Base-by-base conservation (phyloP, 2,113 vertebrate genomes). In the Albula glossodonta region DNA sequence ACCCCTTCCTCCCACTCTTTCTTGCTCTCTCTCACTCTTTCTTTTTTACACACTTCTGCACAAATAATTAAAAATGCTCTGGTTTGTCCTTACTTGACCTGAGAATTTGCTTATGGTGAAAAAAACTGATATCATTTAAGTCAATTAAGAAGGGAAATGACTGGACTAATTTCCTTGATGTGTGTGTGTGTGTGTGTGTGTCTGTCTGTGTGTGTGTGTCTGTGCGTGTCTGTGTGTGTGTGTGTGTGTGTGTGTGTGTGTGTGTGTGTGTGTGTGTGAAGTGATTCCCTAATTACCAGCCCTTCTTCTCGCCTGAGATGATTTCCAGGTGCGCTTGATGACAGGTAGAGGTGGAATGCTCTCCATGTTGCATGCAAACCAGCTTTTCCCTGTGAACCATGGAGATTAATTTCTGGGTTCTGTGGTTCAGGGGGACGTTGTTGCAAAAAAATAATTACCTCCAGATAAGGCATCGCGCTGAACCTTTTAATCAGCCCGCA, bases 31-130 rank as follows among this genome's bases (percentile, higher is more conserved):
- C 80, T 88, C 22, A 53, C 63, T 15, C 60, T 60, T 6, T 51
- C 13, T 51, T 9, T 74, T 78, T 79, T 83, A 84, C 22, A 17
- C 31, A 41, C 31, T 79, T 25, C 63, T 49, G 50, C 51, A 87
- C 81, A 87, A 89, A 87, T 91, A 86, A 82, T 19, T 83, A 48
- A 51, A 41, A 63, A 87, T 85, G 81, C 82, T 86, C 15, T 84
- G 90, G 52, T 78, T 41, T 70, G 83, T 88, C 82, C 77, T 86
- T 13, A 63, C 31, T 13, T 85, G 74, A 78, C 84, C 77, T 80
- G 77, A 10, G 82, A 50, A 2, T 78, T 48, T 66, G 82, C 70
- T 25, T 63, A 13, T 6, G 31, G 31, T 60, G 9, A 12, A 17
- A 84, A 50, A 66, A 70, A 22, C 4, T 41, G 31, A 83, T 53